Evolutionary conservation across 1,140 invertebrate genomes (phyloP), one percentile per base, ranked within the genome.

Genomic region (Eumaeus atala): DNA sequence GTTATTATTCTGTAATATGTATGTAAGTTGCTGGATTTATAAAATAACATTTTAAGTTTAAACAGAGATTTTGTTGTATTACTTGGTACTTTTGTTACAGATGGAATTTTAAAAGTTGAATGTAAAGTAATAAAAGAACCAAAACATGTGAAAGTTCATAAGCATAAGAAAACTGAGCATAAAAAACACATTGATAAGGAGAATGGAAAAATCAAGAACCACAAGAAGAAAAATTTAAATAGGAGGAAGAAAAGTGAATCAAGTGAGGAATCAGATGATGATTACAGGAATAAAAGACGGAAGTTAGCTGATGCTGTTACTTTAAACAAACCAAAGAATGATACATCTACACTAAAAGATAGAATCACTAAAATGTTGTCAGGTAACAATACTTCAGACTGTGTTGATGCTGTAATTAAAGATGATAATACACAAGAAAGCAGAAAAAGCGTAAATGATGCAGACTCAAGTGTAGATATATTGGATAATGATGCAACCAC

Each of bases 181-280:
- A 44, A 44, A 44, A 44, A 44, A 16, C 9, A 48, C 59, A 49
- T 5, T 33, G 36, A 40, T 63, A 56, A 61, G 48, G 48, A 59
- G 66, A 42, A 52, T 54, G 14, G 16, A 42, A 72, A 60, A 58
- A 59, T 48, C 42, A 80, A 73, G 64, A 71, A 75, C 40, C 34
- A 62, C 34, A 81, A 67, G 56, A 80, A 72, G 54, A 84, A 78
- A 61, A 53, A 28, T 37, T 49, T 65, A 49, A 35, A 51, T 9
- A 62, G 54, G 16, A 59, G 64, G 55, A 80, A 73, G 63, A 76
- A 71, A 33, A 73, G 59, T 68, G 78, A 80, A 54, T 70, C 74
- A 11, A 84, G 81, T 72, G 80, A 84, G 28, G 74, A 77, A 50
- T 77, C 81, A 47, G 80, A 80, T 52, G 77, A 84, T 71, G 84